Evolutionary conservation across 2,888 invertebrate genomes (phyloP).

Genomic region (Hedya salicella): DNA sequence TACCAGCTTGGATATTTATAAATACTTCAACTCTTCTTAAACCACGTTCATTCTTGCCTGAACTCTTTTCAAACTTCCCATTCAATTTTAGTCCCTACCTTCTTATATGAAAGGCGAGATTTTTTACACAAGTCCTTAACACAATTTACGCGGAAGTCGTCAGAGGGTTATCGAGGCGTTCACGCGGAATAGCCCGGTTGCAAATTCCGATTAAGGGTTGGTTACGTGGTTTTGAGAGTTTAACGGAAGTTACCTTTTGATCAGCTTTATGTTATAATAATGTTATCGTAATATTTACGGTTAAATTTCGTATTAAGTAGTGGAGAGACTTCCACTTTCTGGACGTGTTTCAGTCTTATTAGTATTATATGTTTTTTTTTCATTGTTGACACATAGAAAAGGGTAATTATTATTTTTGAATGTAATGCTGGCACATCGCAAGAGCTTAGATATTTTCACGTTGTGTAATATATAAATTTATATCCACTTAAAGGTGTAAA

Average conservation of each 20-base stretch:
- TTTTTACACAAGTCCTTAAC: constrained; percentile 62
- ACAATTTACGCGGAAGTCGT: constrained; percentile 68
- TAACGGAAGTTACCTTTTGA: constrained; percentile 23
- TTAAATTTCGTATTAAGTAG: no score
- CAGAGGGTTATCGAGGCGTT: constrained; percentile 65
- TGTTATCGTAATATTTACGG: no score
- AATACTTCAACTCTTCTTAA: not conserved
- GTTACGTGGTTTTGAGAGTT: constrained; percentile 46
- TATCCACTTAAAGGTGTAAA: no score
- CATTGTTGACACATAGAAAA: no score
- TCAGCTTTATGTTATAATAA: no score
- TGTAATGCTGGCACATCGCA: no score
- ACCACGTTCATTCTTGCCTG: not conserved
- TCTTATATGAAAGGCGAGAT: not conserved
- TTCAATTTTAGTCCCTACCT: not conserved
- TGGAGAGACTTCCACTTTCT: no score
- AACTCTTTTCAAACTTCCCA: not conserved
- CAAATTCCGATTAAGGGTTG: constrained; percentile 46
- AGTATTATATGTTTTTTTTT: no score
- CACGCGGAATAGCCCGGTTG: constrained; percentile 62
- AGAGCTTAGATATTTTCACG: no score
- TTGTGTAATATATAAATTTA: no score
- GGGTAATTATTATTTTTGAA: no score
- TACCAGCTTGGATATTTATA: not conserved
- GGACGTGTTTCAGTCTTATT: no score